Conservation (phyloP, 2,888 invertebrate species). For the Merodon equestris region DNA sequence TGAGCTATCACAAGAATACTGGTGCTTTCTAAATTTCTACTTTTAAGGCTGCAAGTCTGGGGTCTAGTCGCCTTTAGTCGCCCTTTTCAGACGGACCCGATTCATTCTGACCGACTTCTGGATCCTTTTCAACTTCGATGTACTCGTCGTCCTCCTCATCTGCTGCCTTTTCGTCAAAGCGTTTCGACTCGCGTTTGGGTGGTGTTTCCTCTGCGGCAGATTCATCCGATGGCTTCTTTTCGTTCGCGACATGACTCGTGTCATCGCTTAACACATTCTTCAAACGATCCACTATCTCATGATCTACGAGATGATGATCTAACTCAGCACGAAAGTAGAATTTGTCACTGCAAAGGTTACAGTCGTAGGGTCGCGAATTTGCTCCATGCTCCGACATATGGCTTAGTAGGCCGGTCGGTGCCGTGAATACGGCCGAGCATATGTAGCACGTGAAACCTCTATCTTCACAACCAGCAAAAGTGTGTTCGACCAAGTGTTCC, state of each 20-base stretch:
- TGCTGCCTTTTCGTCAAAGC: conserved; percentile 44
- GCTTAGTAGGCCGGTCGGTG: conserved; percentile 88
- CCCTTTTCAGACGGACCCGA: conserved; percentile 1
- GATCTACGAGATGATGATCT: conserved; percentile 89
- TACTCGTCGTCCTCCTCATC: conserved; percentile 77
- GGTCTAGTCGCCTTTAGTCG: conserved; percentile 13
- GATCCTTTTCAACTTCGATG: conserved; percentile 78
- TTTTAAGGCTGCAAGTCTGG: not conserved
- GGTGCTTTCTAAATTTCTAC: conserved; percentile 42
- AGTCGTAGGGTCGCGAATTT: conserved; percentile 91
- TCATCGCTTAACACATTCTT: conserved; percentile 22
- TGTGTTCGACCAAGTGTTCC: conserved; percentile 94
- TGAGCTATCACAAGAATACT: conserved; percentile 68
- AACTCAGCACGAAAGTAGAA: conserved; percentile 95
- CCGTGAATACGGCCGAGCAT: conserved; percentile 92
- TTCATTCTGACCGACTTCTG: conserved; percentile 69
- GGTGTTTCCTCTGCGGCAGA: conserved; percentile 6
- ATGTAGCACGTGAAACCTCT: conserved; percentile 90
- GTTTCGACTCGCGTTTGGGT: conserved; percentile 35
- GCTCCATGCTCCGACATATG: conserved; percentile 93
- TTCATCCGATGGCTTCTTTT: conserved; percentile 47
- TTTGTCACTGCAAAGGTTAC: conserved; percentile 88
- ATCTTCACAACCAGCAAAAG: conserved; percentile 91
- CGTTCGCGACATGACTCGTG: conserved; percentile 2
- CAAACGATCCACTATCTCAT: conserved; percentile 77